These are phyloP conservation scores for Epinephelus cyanopodus DNA, from an alignment of 2,113 vertebrate genomes.

Conservation along the genomic window DNA sequence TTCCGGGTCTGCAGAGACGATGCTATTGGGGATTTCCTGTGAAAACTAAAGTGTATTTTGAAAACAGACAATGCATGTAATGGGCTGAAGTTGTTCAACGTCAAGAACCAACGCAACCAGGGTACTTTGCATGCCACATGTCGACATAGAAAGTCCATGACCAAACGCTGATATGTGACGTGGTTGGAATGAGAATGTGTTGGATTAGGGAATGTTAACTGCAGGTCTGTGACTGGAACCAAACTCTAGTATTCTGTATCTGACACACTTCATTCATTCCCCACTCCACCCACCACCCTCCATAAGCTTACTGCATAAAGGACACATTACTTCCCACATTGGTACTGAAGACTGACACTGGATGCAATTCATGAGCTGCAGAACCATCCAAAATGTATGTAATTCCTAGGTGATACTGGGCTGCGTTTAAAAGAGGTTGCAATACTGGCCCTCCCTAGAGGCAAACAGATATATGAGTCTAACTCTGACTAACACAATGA, in stretches of 20 bases:
- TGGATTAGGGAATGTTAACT: background rate
- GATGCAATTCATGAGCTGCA: background rate
- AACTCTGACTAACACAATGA: background rate
- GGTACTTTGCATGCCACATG: too few species aligned
- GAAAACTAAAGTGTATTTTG: too few species aligned
- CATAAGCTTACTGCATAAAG: background rate
- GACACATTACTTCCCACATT: background rate
- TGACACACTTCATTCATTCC: background rate
- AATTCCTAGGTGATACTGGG: background rate
- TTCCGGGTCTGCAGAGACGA: too few species aligned
- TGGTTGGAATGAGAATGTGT: too few species aligned
- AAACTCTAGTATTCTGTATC: too few species aligned
- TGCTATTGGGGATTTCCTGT: too few species aligned
- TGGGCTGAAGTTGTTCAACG: too few species aligned
- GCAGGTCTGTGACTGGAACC: background rate
- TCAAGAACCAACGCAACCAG: too few species aligned
- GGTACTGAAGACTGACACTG: background rate
- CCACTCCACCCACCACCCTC: too few species aligned
- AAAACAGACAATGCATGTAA: too few species aligned
- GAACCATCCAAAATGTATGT: background rate
- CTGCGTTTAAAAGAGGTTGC: background rate
- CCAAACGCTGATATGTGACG: too few species aligned
- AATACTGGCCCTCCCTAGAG: background rate
- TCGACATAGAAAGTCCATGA: too few species aligned
- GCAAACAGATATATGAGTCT: background rate